Evolutionary conservation across 2,797 vertebrate genomes (phyloP).

Genomic region (Hylomyscus alleni): DNA sequence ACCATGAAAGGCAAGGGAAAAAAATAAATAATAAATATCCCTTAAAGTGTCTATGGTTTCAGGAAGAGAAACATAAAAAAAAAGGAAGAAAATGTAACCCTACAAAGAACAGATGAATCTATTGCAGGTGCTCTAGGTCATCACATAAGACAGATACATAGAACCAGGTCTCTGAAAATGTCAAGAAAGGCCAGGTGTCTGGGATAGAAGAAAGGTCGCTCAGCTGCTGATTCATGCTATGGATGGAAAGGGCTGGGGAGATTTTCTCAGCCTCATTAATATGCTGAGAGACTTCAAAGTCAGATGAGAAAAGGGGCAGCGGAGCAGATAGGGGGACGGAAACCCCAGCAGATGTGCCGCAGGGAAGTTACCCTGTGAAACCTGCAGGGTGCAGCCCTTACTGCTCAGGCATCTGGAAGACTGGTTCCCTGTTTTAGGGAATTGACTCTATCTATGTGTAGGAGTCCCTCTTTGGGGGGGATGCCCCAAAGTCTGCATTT

Average conservation of each 20-base stretch:
- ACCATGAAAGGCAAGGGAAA: not conserved
- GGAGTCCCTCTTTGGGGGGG: slow-evolving; percentile 69
- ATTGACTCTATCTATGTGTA: slow-evolving; percentile 65
- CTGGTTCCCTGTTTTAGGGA: slow-evolving; percentile 81
- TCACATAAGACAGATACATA: slow-evolving; percentile 46
- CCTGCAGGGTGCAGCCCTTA: slow-evolving; percentile 62
- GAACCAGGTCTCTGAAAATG: slow-evolving; percentile 79
- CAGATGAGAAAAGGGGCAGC: slow-evolving; percentile 82
- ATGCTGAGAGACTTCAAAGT: slow-evolving; percentile 80
- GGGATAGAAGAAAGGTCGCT: slow-evolving; percentile 67
- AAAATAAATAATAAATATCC: not conserved
- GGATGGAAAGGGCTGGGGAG: slow-evolving; percentile 82
- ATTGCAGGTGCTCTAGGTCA: slow-evolving; percentile 65
- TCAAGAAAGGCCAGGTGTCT: slow-evolving; percentile 78
- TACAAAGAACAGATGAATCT: slow-evolving; percentile 72
- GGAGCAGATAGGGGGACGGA: slow-evolving; percentile 76
- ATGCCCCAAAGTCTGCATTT: slow-evolving; percentile 75
- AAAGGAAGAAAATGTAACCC: not conserved
- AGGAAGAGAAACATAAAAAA: not conserved
- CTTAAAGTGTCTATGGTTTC: not conserved
- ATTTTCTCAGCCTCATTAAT: slow-evolving; percentile 84
- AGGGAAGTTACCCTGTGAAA: slow-evolving; percentile 85
- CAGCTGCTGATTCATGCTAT: slow-evolving; percentile 84
- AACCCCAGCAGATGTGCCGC: slow-evolving; percentile 81
- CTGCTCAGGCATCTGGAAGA: slow-evolving; percentile 82